Evolutionary conservation across 2,888 invertebrate species (phyloP).

Genomic region (Noctua fimbriata): DNA sequence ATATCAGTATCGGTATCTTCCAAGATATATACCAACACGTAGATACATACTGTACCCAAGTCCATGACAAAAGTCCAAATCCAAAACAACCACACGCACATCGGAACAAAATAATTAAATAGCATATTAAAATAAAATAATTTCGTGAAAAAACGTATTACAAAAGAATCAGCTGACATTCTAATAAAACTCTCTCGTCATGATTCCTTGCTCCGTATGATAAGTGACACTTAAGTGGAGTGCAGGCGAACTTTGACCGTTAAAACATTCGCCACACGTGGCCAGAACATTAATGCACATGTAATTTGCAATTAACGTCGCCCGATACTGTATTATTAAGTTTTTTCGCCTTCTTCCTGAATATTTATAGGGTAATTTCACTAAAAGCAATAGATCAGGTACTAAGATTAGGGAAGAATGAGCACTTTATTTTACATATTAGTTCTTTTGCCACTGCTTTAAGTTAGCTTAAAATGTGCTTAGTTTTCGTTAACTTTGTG

Average conservation of each 20-base stretch:
- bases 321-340: slow-evolving; percentile 84
- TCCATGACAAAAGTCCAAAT: not conserved
- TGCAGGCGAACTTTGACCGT: slow-evolving; percentile 73
- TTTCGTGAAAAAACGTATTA: slow-evolving; percentile 2
- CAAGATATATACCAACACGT: not conserved
- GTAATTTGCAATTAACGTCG: slow-evolving; percentile 85
- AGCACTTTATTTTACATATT: slow-evolving; percentile 70
- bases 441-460: slow-evolving; percentile 44
- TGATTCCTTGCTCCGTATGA: slow-evolving; percentile 38
- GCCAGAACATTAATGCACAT: slow-evolving; percentile 75
- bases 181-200: slow-evolving; percentile 54
- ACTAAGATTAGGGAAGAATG: slow-evolving; percentile 74
- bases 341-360: slow-evolving; percentile 84
- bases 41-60: not conserved
- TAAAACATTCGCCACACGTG: slow-evolving; percentile 59
- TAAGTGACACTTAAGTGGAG: slow-evolving; percentile 59
- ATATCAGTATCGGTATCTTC: too few species aligned
- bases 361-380: slow-evolving; percentile 89
- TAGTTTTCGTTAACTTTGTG: slow-evolving; percentile 33
- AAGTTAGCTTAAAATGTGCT: slow-evolving; percentile 8
- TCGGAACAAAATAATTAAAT: not conserved
- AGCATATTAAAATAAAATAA: not conserved
- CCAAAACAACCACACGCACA: not conserved
- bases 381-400: slow-evolving; percentile 86
- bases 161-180: slow-evolving; percentile 35